Base-by-base conservation (phyloP, 2,797 vertebrate genomes). In the Hirundo rustica region DNA sequence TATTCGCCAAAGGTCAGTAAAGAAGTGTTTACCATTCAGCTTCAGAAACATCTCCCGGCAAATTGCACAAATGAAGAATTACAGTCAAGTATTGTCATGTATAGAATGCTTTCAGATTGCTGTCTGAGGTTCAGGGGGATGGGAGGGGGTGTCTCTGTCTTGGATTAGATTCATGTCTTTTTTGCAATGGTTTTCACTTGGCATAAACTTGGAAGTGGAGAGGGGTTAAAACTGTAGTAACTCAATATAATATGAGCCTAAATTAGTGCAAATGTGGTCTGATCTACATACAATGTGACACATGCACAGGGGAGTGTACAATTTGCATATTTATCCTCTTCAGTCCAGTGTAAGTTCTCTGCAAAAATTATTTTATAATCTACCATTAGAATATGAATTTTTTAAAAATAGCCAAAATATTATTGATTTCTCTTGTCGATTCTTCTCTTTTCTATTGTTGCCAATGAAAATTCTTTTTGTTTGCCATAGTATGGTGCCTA, bases 1-100 rank as follows among this genome's bases (percentile, higher is more conserved):
- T 76, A 62, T 50, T 72, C 42, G 57, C 78, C 94, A 96, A 88
- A 93, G 89, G 71, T 92, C 61, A 84, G 26, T 38, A 78, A 92
- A 64, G 44, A 44, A 51, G 40, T 87, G 72, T 80, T 93, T 82
- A 84, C 78, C 53, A 54, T 73, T 51, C 55, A 85, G 79, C 53
- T 95, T 88, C 81, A 78, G 90, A 93, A 92, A 85, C 44, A 29
- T 70, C 48, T 78, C 82, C 89, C 68, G n/a, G 57, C 57, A 87
- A 90, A 91, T 36, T 30, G 75, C 30, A 61, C 54, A 71, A 82
- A 60, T 42, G 44, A 79, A 85, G 54, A 64, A 93, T 89, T 91
- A 57, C 8, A 58, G 45, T 40, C 30, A 21, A 60, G 62, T 57
- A 75, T 79, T 80, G 77, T 54, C 74, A 42, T 44, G 32, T 50